Base-by-base conservation (phyloP, 2,888 invertebrate genomes). In the Agonopterix subpropinquella region DNA sequence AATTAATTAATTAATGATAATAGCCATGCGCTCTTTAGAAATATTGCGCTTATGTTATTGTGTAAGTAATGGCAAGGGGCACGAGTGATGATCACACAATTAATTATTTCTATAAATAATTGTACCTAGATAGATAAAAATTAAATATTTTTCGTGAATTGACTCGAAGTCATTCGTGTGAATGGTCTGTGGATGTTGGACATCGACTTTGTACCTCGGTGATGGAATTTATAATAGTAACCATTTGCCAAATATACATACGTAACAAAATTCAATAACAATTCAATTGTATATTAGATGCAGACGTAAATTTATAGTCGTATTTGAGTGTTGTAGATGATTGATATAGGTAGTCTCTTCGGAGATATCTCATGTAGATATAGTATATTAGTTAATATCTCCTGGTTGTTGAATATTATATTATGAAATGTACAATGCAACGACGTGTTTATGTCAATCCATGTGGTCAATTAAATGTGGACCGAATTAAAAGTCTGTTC, bases 181-280 rank as follows among this genome's bases (percentile, higher is more conserved):
- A 58, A 62, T 59, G 67, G 65, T 72, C 58, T 64, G 63, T 66
- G 67, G 73, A 73, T 77, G 76, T 79, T 64, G 57, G 59, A 78
- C 77, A 77, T 77, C 72, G 62, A 62, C 28, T 28, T 28, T 28
- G 58, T 65, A 64, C 60, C 62, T 61, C 67, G 72, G 70, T 67
- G 68, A 70, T 69, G 70, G 68, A 67, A 67, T 67, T 67, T 59
- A 59, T 63, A 54, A 66, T 73, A 73, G 73, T 71, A 76, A 77
- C 69, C 69, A 70, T 80, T 83, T 81, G 86, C 85, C 86, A 86
- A 86, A 85, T 79, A 81, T 81, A 78, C 73, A 77, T 81, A 78
- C 80, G 79, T 79, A 81, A 58, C 43, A 39, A 70, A 71, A 65
- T 58, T 60, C 62, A 67, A 64, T 68, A 65, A 69, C 60, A 57